phyloP scores from a whole-genome alignment of 1,140 invertebrate species.

The Cepaea nemoralis region DNA sequence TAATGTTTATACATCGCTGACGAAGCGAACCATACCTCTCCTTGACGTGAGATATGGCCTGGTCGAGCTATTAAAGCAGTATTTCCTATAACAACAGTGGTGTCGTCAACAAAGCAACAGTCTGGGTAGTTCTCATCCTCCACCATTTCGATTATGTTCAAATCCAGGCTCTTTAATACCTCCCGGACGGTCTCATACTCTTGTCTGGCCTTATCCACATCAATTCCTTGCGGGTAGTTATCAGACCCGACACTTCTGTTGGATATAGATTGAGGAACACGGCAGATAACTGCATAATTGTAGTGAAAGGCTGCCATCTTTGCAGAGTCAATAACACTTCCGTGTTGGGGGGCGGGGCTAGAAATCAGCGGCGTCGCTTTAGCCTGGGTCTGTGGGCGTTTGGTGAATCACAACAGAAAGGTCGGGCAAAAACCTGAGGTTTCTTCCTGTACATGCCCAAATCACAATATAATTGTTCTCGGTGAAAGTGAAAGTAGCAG shows the following conservation, averaged over 20 bases:
- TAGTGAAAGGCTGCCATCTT: conserved; percentile 53
- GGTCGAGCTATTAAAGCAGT: conserved; percentile 89
- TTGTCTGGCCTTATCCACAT: conserved; percentile 49
- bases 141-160: conserved; percentile 84
- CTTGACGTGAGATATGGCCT: conserved; percentile 77
- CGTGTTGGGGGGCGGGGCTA: not conserved
- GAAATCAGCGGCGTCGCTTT: too few species aligned
- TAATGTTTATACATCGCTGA: too few species aligned
- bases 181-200: conserved; percentile 54
- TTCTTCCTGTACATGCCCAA: too few species aligned
- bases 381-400: too few species aligned
- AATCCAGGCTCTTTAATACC: conserved; percentile 54
- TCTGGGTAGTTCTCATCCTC: conserved; percentile 88
- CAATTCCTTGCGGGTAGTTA: conserved; percentile 33
- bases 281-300: conserved; percentile 58
- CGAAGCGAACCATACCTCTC: conserved; percentile 86
- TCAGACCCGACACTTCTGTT: conserved; percentile 34
- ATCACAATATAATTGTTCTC: too few species aligned
- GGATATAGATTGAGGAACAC: conserved; percentile 51
- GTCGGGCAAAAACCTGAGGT: too few species aligned
- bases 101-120: conserved; percentile 90
- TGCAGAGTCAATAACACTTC: not conserved
- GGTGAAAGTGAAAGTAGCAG: too few species aligned
- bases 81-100: conserved; percentile 91
- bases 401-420: too few species aligned